Evolutionary conservation across 2,797 vertebrate species (phyloP), one percentile per base, ranked within the genome.

Genomic region (Pseudochromis fuscus): DNA sequence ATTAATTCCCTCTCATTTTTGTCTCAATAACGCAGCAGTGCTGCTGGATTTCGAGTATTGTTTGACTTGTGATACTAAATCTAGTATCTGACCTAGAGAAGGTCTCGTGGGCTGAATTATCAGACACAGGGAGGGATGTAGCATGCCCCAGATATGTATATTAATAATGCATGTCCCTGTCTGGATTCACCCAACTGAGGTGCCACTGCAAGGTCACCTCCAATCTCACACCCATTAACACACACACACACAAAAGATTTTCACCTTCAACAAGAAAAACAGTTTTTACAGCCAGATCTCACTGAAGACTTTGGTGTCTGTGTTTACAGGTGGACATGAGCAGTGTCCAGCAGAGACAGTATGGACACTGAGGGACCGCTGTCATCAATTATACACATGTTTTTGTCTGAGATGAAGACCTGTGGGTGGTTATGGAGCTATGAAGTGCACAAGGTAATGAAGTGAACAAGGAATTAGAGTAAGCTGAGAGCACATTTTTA

Each of bases 321-420:
- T 21, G 42, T 10, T 2, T 3, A 4, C 42, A 19, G 1, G 19
- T 19, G 10, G 5, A 44, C 38, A 40, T 15, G 13, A 16, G 7
- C n/a, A n/a, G n/a, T n/a, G 3, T 19, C 38, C 38, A 19, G 12
- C 49, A 50, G 42, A 67, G 38, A 44, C 8, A 12, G 16, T 44
- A 16, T 6, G 0, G 31, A 11, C 28, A 68, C 45, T 19, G 7
- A 49, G 61, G 24, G 16, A 1, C 35, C 1, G 8, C 24, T 18
- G 23, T 79, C 64, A 82, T 84, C 52, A 84, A 79, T 83, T 74
- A 86, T 79, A 60, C 51, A 83, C 35, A 28, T 40, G 70, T 73
- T 73, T 79, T 33, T 72, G 83, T 89, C 71, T 82, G 76, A 48
- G 25, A 48, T 42, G 42, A 63, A 31, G 18, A 2, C 5, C 27